Evolutionary conservation across 92 coral and sea anemone genomes (phyloP).

Genomic region (Umimayanthus chanpuru): DNA sequence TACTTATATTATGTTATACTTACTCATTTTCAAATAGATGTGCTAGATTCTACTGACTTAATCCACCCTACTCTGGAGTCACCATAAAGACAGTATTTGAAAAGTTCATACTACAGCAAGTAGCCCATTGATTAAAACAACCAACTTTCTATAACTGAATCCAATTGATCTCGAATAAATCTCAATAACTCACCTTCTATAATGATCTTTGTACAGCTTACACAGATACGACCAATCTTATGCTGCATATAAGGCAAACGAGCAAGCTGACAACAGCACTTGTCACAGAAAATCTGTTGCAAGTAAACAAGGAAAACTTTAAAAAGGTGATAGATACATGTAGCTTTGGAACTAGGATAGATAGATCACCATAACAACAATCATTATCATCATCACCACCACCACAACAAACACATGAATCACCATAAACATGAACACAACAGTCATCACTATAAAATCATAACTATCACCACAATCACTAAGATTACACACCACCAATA

Average conservation of each 20-base stretch:
- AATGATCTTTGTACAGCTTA: conserved; percentile 68
- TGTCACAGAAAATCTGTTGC: conserved; percentile 82
- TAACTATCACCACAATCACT: not conserved
- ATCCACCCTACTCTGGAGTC: too few relatives aligned
- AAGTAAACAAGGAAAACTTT: not conserved
- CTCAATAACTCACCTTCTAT: conserved; percentile 59
- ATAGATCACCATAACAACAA: not conserved
- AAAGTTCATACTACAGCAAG: not conserved
- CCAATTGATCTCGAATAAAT: not conserved
- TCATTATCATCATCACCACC: too few relatives aligned
- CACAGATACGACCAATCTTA: conserved; percentile 82
- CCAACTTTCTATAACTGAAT: too few relatives aligned
- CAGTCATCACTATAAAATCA: not conserved
- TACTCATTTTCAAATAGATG: too few relatives aligned
- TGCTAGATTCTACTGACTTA: not conserved
- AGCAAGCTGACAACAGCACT: conserved; percentile 87
- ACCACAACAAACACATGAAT: too few relatives aligned
- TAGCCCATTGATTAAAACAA: not conserved
- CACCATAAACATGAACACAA: not conserved
- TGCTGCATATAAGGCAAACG: conserved; percentile 84
- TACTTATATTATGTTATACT: not conserved
- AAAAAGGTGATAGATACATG: too few relatives aligned
- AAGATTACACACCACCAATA: too few relatives aligned
- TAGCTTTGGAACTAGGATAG: too few relatives aligned
- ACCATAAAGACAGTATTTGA: not conserved